These are phyloP conservation scores for Drosophila merina DNA, from an alignment of 2,888 invertebrate species.

Conservation along the genomic window DNA sequence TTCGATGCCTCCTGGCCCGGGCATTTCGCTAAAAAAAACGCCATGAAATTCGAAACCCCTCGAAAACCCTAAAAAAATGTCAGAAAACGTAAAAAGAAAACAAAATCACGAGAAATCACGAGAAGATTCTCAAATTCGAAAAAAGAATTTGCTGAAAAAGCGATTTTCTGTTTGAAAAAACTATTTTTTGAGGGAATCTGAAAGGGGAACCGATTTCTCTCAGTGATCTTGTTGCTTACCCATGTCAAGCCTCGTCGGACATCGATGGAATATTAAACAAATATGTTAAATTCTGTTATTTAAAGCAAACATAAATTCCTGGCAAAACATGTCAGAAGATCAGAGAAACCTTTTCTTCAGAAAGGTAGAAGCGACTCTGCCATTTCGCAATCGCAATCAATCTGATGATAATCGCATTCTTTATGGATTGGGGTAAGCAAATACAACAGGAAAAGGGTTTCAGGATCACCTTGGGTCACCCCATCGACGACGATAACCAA, in stretches of 20 bases:
- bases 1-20: constrained; percentile 40
- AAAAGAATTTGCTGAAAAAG: neutral
- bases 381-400: constrained; percentile 55
- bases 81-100: constrained; percentile 12
- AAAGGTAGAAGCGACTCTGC: neutral
- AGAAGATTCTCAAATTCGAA: constrained; percentile 1
- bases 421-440: constrained; percentile 57
- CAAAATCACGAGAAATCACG: neutral
- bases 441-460: constrained; percentile 16
- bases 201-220: constrained; percentile 6
- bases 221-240: constrained; percentile 52
- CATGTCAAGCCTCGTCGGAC: constrained; percentile 51
- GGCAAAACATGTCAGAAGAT: constrained; percentile 36
- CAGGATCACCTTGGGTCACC: neutral
- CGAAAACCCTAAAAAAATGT: constrained; percentile 8
- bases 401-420: constrained; percentile 71
- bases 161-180: neutral
- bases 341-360: constrained; percentile 14
- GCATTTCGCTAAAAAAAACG: constrained; percentile 30
- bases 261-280: constrained; percentile 50
- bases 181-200: too few relatives aligned
- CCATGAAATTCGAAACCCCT: constrained; percentile 42
- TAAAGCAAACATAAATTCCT: constrained; percentile 37
- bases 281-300: constrained; percentile 32
- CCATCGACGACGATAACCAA: constrained; percentile 36